These are phyloP conservation scores for Phyto melanocephala DNA, from an alignment of 2,888 invertebrate genomes.

Conservation along the genomic window DNA sequence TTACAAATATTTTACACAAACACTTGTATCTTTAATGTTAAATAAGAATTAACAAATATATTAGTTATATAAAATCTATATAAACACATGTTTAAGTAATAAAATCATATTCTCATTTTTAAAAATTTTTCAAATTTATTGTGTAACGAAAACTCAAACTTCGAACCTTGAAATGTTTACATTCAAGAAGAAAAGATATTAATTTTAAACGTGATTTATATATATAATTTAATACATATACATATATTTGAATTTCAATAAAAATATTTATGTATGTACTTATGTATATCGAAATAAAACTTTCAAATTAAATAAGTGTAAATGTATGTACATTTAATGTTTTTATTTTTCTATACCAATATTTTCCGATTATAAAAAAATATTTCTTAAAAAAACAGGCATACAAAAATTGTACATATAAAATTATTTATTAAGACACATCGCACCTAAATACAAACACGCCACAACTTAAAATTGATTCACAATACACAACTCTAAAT, in stretches of 20 bases:
- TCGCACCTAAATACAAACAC: no score
- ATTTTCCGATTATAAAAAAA: background rate
- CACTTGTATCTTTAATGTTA: slow-evolving; percentile 1
- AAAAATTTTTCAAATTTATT: no score
- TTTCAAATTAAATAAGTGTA: no score
- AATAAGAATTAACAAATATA: background rate
- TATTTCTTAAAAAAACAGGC: background rate
- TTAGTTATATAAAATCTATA: background rate
- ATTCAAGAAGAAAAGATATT: background rate
- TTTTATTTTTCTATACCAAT: background rate
- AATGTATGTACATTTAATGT: background rate
- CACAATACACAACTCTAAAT: no score
- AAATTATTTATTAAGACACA: slow-evolving; percentile 6
- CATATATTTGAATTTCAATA: no score
- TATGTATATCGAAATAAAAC: background rate
- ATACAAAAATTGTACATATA: slow-evolving; percentile 5
- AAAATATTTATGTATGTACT: no score
- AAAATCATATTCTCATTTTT: no score
- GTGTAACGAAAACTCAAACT: background rate
- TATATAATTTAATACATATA: no score
- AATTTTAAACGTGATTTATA: no score
- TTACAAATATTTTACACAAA: slow-evolving; percentile 36
- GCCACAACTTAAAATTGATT: no score
- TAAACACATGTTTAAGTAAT: background rate
- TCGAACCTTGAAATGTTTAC: background rate